Base-by-base conservation (phyloP, 2,888 invertebrate genomes). In the Pandemis heparana region DNA sequence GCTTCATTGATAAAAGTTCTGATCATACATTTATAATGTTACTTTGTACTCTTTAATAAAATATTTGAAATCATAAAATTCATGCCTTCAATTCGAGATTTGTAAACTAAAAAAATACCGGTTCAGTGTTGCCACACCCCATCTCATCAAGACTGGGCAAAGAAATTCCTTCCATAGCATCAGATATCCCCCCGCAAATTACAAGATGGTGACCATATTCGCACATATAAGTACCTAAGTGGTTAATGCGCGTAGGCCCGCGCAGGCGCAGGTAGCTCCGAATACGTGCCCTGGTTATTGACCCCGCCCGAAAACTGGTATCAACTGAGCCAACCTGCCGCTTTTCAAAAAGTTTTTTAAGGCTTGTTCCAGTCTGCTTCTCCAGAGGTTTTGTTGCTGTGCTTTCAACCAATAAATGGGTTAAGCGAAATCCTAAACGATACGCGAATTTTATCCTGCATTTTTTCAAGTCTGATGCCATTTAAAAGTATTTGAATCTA, bases 271-370 rank as follows among this genome's bases (percentile, higher is more conserved):
- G 66, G 53, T 60, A 48, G 73, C 43, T 88, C 89, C 85, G 88
- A 90, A 88, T 87, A 85, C 85, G 77, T 85, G 92, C 89, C 82
- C 92, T 81, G 93, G 92, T 92, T 92, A 92, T 92, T 90, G 92
- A 89, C 89, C 92, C 81, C 80, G 63, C 81, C 81, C 75, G 79
- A 82, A 85, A 87, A 87, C 89, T 83, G 83, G 90, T 84, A 83
- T 83, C 85, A 77, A 76, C 75, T 78, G 76, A 48, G 39, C 60
- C 69, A 67, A 73, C 72, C 73, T 70, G 75, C 69, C 67, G 71
- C 71, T 71, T 68, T 71, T 65, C 38, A 69, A 69, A 72, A 69
- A 65, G 38, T 68, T 72, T 71, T 75, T 71, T 70, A 14, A 60
- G 70, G 74, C 60, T n/a, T 70, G 74, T 65, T 74, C 70, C 74